phyloP scores from a whole-genome alignment of 2,888 invertebrate species.

The Melanchra persicariae region DNA sequence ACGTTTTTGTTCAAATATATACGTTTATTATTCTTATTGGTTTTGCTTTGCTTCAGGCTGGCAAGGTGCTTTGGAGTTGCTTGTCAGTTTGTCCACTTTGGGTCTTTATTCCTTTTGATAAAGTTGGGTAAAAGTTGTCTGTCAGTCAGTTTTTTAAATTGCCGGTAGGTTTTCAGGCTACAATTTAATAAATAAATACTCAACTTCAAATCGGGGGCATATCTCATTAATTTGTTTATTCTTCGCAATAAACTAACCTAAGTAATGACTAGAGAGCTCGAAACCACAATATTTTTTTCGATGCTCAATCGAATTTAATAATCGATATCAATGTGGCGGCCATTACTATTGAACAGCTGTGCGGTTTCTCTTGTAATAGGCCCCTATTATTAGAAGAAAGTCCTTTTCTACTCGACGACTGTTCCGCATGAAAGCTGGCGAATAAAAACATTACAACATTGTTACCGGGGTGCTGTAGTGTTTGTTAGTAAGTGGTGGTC shows the following conservation, averaged over 20 bases:
- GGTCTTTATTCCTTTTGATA: background rate
- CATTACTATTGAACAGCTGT: conserved; percentile 56
- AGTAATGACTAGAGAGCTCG: conserved; percentile 40
- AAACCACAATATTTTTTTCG: conserved; percentile 39
- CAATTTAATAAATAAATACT: background rate
- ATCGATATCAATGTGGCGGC: conserved; percentile 49
- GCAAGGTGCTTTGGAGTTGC: background rate
- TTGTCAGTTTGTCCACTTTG: background rate
- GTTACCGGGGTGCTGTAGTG: conserved; percentile 22
- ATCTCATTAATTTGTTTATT: conserved; percentile 32
- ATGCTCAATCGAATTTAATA: conserved; percentile 58
- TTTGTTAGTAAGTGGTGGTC: conserved; percentile 4
- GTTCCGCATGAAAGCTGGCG: conserved; percentile 64
- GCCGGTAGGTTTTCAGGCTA: background rate
- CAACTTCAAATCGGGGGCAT: too few species aligned
- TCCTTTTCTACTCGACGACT: conserved; percentile 67
- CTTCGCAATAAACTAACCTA: conserved; percentile 17
- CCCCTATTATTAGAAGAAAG: conserved; percentile 73
- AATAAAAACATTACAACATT: conserved; percentile 51
- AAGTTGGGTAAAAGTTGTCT: background rate
- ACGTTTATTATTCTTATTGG: background rate
- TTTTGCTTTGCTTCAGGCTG: background rate
- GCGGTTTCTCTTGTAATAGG: conserved; percentile 70
- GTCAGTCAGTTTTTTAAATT: background rate
- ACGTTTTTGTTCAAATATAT: background rate